phyloP scores from a whole-genome alignment of 2,888 invertebrate genomes.

The Spodoptera exigua region DNA sequence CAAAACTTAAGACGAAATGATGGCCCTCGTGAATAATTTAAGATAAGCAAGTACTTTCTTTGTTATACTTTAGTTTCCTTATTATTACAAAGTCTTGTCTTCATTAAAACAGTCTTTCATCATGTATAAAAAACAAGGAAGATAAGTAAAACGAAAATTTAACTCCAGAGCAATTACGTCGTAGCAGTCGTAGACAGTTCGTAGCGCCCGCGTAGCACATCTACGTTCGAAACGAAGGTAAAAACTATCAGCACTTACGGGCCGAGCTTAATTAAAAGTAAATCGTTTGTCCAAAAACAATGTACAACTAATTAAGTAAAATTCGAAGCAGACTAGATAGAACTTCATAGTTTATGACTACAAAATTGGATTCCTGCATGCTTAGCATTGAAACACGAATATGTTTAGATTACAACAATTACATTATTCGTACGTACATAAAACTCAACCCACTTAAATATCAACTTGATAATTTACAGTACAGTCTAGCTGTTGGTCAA shows the following conservation, averaged over 20 bases:
- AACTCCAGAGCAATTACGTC: conserved; percentile 50
- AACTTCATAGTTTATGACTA: conserved; percentile 24
- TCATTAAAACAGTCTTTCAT: conserved; percentile 29
- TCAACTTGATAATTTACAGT: conserved; percentile 49
- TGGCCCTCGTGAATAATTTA: conserved; percentile 37
- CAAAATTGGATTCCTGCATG: conserved; percentile 9
- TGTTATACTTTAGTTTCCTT: conserved; percentile 31
- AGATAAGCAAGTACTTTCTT: conserved; percentile 16
- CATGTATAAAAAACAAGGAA: conserved; percentile 29
- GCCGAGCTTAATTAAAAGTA: conserved; percentile 38
- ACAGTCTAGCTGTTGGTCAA: conserved; percentile 41
- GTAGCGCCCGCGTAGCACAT: conserved; percentile 53
- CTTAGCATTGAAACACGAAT: conserved; percentile 16
- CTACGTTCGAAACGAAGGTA: conserved; percentile 39
- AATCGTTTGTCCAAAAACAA: conserved; percentile 32
- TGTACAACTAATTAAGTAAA: conserved; percentile 28
- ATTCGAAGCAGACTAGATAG: conserved; percentile 12
- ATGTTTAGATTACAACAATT: conserved; percentile 13
- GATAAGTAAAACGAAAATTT: conserved; percentile 50
- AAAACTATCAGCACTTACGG: conserved; percentile 32
- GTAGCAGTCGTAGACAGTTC: conserved; percentile 52
- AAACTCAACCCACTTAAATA: conserved; percentile 32
- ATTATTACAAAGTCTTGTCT: conserved; percentile 31
- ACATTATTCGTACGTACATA: conserved; percentile 13
- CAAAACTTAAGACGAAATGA: conserved; percentile 37